Base-by-base conservation (phyloP, 1,140 invertebrate species). In the Papilio xuthus region DNA sequence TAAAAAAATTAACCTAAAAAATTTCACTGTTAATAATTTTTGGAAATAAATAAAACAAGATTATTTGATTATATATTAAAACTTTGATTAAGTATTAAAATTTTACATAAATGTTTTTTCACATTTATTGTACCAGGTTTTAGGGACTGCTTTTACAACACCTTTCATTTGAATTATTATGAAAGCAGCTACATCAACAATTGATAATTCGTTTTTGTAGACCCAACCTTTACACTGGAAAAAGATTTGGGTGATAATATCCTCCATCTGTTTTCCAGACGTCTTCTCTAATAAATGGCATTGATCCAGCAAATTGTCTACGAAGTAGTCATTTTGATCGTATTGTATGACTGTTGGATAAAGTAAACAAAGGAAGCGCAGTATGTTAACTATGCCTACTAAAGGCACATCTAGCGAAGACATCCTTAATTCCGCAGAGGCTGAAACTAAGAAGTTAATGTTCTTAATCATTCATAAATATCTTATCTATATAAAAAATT, bases 151-250 rank as follows among this genome's bases (percentile, higher is more conserved):
- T 83, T 90, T 91, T 63, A 81, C 75, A 50, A 81, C 80, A 81
- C 82, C 89, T 77, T 85, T 85, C 82, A 85, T 81, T 84, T 95
- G 96, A 60, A 96, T 89, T 44, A 94, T 89, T 82, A 96, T 96
- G 93, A 95, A 96, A 15, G 93, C 91, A 76, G 95, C 95, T 69
- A 96, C 80, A 90, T 96, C 96, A 32, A 94, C 94, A 81, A 96
- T 93, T 37, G 94, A 94, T 74, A 95, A 93, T 32, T 93, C 60
- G 37, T 85, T 83, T 20, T 83, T 85, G 81, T 88, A 86, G 80
- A 92, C 88, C 91, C 90, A 93, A 18, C 81, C 79, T 37, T 87
- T 86, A 56, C 71, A 67, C 28, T 87, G 75, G 32, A 78, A 78
- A 84, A 90, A 92, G 37, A 93, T 50, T 82, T 89, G 89, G n/a